Base-by-base conservation (phyloP, 2,797 vertebrate genomes). In the Micrastur ruficollis region DNA sequence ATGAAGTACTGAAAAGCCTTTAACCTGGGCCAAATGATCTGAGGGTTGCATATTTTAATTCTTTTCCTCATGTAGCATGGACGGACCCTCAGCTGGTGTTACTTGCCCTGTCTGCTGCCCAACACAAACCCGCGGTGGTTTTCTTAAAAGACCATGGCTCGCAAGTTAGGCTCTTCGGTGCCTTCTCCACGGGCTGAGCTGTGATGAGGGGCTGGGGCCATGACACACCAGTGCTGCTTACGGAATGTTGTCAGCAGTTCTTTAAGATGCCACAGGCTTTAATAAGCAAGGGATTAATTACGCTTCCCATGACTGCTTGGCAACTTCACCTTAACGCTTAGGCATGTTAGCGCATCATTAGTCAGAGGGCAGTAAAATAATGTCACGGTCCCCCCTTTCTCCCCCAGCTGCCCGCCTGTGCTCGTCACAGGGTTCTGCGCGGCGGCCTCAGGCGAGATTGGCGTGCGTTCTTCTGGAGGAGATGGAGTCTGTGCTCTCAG, bases 241-340 rank as follows among this genome's bases (percentile, higher is more conserved):
- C 2, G 20, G 53, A 86, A 36, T 2, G 36, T 80, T 50, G 40
- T 53, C 89, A 73, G 71, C 74, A 10, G 44, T 38, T 75, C 84
- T 47, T 87, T 14, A 44, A 44, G 58, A 65, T 63, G 78, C 81
- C 56, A 20, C 55, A 40, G 58, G 47, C 81, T 86, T 71, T 92
- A 78, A 95, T 70, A 23, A 97, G 83, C 79, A 17, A 67, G 75
- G 76, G 84, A 92, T 95, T 97, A 91, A 96, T 91, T 92, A 73
- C 12, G 2, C 61, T 71, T 72, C 79, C 90, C 38, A 2, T 49
- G 86, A 49, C 70, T 74, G 62, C 76, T 85, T 42, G 74, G 61
- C 76, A 78, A 82, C 67, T 75, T 93, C 94, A 58, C 81, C 81
- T 86, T 16, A 49, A 42, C 5, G 34, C 86, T 53, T 6, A 71